Conservation (phyloP, 2,113 vertebrate genomes). For the Phyllopteryx taeniolatus region DNA sequence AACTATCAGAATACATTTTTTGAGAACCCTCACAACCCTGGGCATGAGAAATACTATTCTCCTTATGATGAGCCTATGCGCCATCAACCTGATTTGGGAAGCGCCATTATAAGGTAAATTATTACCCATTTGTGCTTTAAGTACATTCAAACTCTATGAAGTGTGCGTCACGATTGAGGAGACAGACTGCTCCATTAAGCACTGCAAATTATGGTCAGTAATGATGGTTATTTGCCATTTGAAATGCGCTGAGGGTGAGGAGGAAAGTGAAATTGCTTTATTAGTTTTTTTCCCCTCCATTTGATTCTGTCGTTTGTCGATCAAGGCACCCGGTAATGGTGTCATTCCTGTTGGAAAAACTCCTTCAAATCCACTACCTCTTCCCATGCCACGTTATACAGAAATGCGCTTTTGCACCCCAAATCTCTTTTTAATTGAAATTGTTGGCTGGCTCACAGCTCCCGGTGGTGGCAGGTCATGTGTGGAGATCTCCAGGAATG, state of each 20-base stretch:
- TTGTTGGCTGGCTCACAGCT: constrained; percentile 34
- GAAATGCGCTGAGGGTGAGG: not conserved
- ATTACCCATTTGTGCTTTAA: not conserved
- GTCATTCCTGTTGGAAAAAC: constrained; percentile 4
- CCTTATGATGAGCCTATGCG: too few species aligned
- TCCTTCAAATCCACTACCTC: constrained; percentile 7
- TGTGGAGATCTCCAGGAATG: constrained; percentile 62
- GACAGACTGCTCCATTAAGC: not conserved
- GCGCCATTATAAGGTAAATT: not conserved
- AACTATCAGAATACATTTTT: too few species aligned
- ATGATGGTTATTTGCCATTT: not conserved
- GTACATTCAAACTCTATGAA: not conserved
- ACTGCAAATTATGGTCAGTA: not conserved
- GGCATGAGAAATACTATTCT: too few species aligned
- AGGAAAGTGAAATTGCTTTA: not conserved
- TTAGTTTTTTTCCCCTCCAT: not conserved
- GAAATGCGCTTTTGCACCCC: constrained; percentile 66
- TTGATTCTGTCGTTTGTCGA: not conserved
- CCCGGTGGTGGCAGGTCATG: constrained; percentile 55
- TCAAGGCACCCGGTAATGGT: not conserved
- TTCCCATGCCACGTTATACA: constrained; percentile 29
- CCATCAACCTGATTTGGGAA: too few species aligned
- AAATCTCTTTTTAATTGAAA: constrained; percentile 78
- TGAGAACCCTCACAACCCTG: too few species aligned
- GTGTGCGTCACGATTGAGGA: not conserved